A percentile compares a stretch with the other conserved stretches of the same genome.
Evolutionary conservation across 2,888 invertebrate genomes (phyloP).

Genomic region (Dynastes hyllus): DNA sequence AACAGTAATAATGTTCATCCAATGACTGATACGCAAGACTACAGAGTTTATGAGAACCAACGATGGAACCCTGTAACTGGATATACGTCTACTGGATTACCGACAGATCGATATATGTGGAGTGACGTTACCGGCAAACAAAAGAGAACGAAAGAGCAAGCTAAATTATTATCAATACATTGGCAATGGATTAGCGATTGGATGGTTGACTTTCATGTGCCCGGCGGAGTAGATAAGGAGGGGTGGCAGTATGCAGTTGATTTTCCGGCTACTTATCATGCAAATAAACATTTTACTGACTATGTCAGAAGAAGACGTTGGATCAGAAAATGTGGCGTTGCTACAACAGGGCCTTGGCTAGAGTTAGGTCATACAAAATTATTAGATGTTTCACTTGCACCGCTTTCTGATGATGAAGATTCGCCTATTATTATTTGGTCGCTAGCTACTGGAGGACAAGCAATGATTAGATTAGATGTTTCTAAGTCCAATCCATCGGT

Average conservation of each 20-base stretch:
- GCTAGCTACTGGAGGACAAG: slow-evolving; percentile 89
- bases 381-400: slow-evolving; percentile 80
- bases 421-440: slow-evolving; percentile 84
- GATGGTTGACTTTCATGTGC: slow-evolving; percentile 92
- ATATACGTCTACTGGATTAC: slow-evolving; percentile 81
- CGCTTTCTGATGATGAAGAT: slow-evolving; percentile 71
- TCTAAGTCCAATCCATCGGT: slow-evolving; percentile 83
- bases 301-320: slow-evolving; percentile 87
- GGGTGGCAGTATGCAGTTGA: slow-evolving; percentile 98
- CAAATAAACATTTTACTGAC: slow-evolving; percentile 89
- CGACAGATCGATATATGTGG: slow-evolving; percentile 81
- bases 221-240: slow-evolving; percentile 91
- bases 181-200: slow-evolving; percentile 96
- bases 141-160: slow-evolving; percentile 89
- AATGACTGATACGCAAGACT: slow-evolving; percentile 90
- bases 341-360: slow-evolving; percentile 91
- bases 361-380: slow-evolving; percentile 90
- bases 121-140: slow-evolving; percentile 90
- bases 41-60: slow-evolving; percentile 95
- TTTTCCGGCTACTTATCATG: slow-evolving; percentile 91
- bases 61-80: slow-evolving; percentile 95
- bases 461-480: slow-evolving; percentile 86
- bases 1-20: slow-evolving; percentile 78
- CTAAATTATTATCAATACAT: slow-evolving; percentile 87
- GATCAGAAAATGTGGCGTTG: slow-evolving; percentile 87